phyloP scores from a whole-genome alignment of 2,888 invertebrate genomes.

The Agrotis segetum region DNA sequence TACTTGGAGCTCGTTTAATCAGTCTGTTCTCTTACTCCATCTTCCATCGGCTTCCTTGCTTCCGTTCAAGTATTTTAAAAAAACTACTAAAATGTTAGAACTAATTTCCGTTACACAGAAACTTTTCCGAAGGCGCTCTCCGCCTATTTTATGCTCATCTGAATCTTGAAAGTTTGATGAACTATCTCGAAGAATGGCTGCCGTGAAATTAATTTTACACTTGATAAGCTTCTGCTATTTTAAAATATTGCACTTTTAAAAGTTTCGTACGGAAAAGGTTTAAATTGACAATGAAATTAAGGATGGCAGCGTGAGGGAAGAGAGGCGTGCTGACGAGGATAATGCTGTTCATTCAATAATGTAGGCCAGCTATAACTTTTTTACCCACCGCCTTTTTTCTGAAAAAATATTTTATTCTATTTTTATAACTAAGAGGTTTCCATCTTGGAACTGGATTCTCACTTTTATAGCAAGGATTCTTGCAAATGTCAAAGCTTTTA shows the following conservation, averaged over 20 bases:
- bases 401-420: slow-evolving; percentile 2
- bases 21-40: slow-evolving; percentile 24
- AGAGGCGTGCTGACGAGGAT: slow-evolving; percentile 8
- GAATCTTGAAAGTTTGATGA: slow-evolving; percentile 78
- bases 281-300: slow-evolving; percentile 52
- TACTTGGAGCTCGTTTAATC: slow-evolving; percentile 14
- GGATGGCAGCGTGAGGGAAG: slow-evolving; percentile 10
- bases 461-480: neutral
- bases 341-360: slow-evolving; percentile 36
- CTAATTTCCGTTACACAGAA: slow-evolving; percentile 66
- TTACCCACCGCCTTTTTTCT: neutral
- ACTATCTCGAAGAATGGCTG: slow-evolving; percentile 77
- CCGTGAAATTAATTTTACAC: slow-evolving; percentile 83
- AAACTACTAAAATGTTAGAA: slow-evolving; percentile 63
- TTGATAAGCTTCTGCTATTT: slow-evolving; percentile 75
- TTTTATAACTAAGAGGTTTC: neutral
- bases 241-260: slow-evolving; percentile 60
- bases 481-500: slow-evolving; percentile 13
- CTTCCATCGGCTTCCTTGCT: slow-evolving; percentile 38
- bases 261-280: slow-evolving; percentile 44
- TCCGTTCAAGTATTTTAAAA: slow-evolving; percentile 49
- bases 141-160: slow-evolving; percentile 80
- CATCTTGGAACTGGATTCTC: neutral
- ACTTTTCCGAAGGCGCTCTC: slow-evolving; percentile 64
- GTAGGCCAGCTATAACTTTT: slow-evolving; percentile 16